Evolutionary conservation across 2,797 vertebrate genomes (phyloP).

Genomic region (Anguilla anguilla): DNA sequence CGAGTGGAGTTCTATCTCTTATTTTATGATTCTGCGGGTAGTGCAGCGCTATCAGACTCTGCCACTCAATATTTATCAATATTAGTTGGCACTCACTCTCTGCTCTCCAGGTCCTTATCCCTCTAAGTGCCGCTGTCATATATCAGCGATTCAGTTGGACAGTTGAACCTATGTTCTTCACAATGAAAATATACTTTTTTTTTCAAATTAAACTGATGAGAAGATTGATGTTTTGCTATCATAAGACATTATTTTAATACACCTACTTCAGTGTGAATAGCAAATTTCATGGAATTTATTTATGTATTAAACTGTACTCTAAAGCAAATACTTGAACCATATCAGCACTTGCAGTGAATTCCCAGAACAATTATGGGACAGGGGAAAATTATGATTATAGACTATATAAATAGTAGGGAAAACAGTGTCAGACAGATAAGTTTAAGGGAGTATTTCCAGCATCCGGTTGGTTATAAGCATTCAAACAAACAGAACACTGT

Average conservation of each 20-base stretch:
- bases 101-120: conserved; percentile 27
- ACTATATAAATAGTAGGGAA: neutral
- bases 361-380: too few relatives aligned
- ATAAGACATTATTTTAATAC: neutral
- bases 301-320: neutral
- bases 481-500: neutral
- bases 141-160: conserved; percentile 13
- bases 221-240: neutral
- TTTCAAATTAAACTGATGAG: neutral
- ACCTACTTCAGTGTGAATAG: neutral
- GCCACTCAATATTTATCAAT: conserved; percentile 37
- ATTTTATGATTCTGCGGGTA: neutral
- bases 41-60: neutral
- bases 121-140: conserved; percentile 27
- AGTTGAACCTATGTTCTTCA: conserved; percentile 6
- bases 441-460: neutral
- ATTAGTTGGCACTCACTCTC: conserved; percentile 32
- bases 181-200: neutral
- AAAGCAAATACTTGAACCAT: neutral
- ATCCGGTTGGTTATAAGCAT: neutral
- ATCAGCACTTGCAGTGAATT: neutral
- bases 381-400: neutral
- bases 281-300: neutral
- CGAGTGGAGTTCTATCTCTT: neutral
- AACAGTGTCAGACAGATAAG: neutral